Conservation (phyloP, 1,140 invertebrate genomes). For the Polyergus mexicanus region DNA sequence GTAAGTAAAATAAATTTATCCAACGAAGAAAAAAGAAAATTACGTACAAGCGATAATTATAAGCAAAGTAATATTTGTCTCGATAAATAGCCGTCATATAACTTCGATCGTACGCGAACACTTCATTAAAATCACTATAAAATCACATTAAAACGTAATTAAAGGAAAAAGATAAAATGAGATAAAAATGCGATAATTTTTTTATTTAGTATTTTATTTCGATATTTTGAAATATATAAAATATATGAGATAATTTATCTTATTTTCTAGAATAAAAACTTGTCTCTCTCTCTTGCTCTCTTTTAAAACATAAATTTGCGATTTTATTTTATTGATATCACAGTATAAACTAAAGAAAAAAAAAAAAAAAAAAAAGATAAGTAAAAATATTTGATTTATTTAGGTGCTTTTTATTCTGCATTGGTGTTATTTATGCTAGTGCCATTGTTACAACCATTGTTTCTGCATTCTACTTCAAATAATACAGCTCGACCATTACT, state of each 20-base stretch:
- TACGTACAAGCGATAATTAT: too few species aligned
- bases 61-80: too few species aligned
- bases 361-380: not conserved
- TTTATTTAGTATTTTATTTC: too few species aligned
- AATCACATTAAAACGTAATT: too few species aligned
- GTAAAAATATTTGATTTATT: not conserved
- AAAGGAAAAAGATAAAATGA: too few species aligned
- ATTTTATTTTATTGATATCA: not conserved
- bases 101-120: too few species aligned
- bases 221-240: too few species aligned
- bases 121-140: too few species aligned
- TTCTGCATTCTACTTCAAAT: conserved; percentile 33
- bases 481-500: conserved; percentile 34
- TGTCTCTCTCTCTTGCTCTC: too few species aligned
- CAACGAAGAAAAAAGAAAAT: not conserved
- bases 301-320: not conserved
- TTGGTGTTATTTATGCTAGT: conserved; percentile 45
- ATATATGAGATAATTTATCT: not conserved
- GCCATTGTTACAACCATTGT: conserved; percentile 31
- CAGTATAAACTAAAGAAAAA: not conserved
- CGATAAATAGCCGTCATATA: too few species aligned
- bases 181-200: too few species aligned
- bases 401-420: conserved; percentile 39
- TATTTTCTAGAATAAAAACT: not conserved
- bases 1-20: conserved; percentile 30